Base-by-base conservation (phyloP, 2,797 vertebrate species). In the Pelodytes ibericus region DNA sequence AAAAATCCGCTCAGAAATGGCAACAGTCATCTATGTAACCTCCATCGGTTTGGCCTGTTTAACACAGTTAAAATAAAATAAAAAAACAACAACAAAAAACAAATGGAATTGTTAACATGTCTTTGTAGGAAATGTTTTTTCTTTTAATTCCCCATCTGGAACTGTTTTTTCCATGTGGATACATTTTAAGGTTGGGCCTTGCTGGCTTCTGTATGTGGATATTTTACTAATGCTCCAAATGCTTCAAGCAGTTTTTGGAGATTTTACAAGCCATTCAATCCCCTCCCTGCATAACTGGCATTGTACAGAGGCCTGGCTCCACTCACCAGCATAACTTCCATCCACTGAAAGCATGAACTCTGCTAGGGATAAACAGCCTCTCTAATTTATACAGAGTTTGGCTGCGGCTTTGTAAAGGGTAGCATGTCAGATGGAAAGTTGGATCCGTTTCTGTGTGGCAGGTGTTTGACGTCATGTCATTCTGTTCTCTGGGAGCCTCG, bases 341-440 rank as follows among this genome's bases (percentile, higher is more conserved):
- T 59, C 6, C n/a, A 65, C 31, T 25, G 47, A 57, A 66, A 51
- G 33, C 72, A 26, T 47, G 72, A 74, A 66, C 72, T 59, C 27
- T 27, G 51, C 26, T 74, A 30, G 41, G 53, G 39, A 67, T 66
- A 74, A 51, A 75, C 24, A 51, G 39, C 15, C 41, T 60, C 15
- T 53, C 36, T 64, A 39, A 65, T 73, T 64, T 29, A 56, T 57
- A 26, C 56, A 18, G 36, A 36, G 2, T 41, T 61, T 68, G 56
- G 72, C 62, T 16, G 22, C 36, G 25, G 56, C 24, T 36, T 15
- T 33, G 41, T 15, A 39, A 39, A 58, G n/a, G n/a, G n/a, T n/a
- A 31, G 51, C 33, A 22, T 60, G 73, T 68, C 39, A 61, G 41
- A 31, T 69, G 73, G 65, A 75, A 61, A 75, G 73, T 47, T 69